These are phyloP conservation scores for Cebidichthys violaceus DNA, from an alignment of 2,113 vertebrate genomes.

Conservation along the genomic window DNA sequence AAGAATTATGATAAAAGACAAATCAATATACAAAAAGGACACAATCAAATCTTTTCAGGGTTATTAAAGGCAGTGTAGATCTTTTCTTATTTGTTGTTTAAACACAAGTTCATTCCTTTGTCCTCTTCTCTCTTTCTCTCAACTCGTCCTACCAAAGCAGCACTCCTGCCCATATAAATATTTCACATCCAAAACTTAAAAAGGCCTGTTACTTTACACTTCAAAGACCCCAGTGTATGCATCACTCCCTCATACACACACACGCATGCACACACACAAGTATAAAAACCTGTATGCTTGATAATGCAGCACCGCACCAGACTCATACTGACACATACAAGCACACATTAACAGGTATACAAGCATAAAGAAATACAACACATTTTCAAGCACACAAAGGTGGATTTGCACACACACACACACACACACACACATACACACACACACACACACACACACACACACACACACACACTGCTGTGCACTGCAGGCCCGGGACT, in stretches of 20 bases:
- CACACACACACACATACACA: background rate
- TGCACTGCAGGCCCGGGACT: conserved; percentile 40
- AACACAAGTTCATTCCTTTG: conserved; percentile 17
- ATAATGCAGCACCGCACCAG: background rate
- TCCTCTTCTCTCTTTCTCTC: conserved; percentile 28
- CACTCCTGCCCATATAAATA: conserved; percentile 68
- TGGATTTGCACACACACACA: background rate
- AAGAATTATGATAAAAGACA: background rate
- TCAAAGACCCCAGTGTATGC: conserved; percentile 66
- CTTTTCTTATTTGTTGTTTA: conserved; percentile 37
- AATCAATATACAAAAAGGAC: background rate
- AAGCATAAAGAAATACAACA: background rate
- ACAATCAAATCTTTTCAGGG: background rate
- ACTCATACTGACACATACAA: background rate
- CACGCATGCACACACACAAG: background rate
- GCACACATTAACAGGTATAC: background rate
- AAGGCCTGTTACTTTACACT: conserved; percentile 71
- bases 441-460: conserved; percentile 4
- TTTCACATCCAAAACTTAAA: conserved; percentile 73
- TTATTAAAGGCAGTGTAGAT: background rate
- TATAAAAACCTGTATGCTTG: background rate
- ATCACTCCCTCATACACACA: conserved; percentile 35
- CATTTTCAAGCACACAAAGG: background rate
- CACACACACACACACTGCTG: conserved; percentile 8
- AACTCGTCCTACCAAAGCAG: conserved; percentile 44